phyloP scores from a whole-genome alignment of 2,797 vertebrate species.

The Peromyscus eremicus region DNA sequence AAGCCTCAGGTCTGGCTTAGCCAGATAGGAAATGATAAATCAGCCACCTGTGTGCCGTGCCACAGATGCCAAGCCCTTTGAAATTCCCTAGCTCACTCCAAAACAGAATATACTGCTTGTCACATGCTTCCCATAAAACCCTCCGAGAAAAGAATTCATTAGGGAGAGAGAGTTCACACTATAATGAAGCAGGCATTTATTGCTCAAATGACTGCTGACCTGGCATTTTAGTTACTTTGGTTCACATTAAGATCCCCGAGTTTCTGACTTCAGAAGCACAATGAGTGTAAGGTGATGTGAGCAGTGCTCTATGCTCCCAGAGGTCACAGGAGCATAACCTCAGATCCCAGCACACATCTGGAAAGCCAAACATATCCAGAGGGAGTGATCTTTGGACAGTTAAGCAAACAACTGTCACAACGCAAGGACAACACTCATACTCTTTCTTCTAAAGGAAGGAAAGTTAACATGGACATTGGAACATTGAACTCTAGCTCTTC shows the following conservation, averaged over 20 bases:
- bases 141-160: slow-evolving; percentile 78
- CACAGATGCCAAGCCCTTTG: slow-evolving; percentile 38
- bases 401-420: slow-evolving; percentile 14
- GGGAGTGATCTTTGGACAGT: slow-evolving; percentile 51
- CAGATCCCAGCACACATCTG: slow-evolving; percentile 49
- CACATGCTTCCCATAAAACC: slow-evolving; percentile 74
- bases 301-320: slow-evolving; percentile 19
- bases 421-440: background rate
- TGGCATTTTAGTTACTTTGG: slow-evolving; percentile 75
- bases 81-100: slow-evolving; percentile 67
- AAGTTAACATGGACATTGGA: background rate
- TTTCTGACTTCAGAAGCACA: slow-evolving; percentile 73
- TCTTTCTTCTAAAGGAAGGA: slow-evolving; percentile 13
- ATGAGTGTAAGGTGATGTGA: slow-evolving; percentile 52
- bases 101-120: slow-evolving; percentile 66
- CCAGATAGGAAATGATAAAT: slow-evolving; percentile 74
- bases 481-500: background rate
- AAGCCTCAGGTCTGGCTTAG: slow-evolving; percentile 54
- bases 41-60: slow-evolving; percentile 60
- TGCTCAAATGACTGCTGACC: slow-evolving; percentile 79
- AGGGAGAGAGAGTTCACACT: slow-evolving; percentile 63
- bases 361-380: slow-evolving; percentile 34
- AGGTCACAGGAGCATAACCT: slow-evolving; percentile 61
- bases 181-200: slow-evolving; percentile 81
- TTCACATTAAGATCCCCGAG: slow-evolving; percentile 65